phyloP scores from a whole-genome alignment of 2,113 vertebrate species.

The Dendropsophus ebraccatus region DNA sequence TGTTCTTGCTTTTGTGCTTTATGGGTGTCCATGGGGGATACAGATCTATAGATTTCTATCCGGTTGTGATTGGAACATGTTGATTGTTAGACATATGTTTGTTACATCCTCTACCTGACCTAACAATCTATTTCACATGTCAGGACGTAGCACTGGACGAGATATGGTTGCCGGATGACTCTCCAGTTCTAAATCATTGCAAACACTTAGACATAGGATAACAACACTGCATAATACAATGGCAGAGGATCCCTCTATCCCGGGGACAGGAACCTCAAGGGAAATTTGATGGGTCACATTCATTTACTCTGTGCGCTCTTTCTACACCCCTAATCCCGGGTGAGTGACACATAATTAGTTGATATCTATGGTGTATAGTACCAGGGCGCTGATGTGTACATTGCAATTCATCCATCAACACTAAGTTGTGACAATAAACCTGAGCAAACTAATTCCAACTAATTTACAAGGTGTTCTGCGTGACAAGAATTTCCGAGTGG shows the following conservation, averaged over 20 bases:
- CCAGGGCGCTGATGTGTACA: neutral
- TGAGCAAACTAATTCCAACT: neutral
- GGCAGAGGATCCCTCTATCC: neutral
- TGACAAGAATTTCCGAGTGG: neutral
- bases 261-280: neutral
- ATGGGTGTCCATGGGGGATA: too few relatives aligned
- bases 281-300: neutral
- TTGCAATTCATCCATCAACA: constrained; percentile 2
- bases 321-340: neutral
- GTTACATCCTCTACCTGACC: too few relatives aligned
- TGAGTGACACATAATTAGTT: constrained; percentile 5
- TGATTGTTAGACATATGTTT: too few relatives aligned
- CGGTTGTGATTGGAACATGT: too few relatives aligned
- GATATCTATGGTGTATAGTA: neutral
- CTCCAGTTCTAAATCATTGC: neutral
- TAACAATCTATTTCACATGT: neutral
- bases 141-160: neutral
- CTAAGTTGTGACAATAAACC: neutral
- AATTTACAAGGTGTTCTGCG: constrained; percentile 4
- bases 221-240: neutral
- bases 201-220: neutral
- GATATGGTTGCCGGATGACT: neutral
- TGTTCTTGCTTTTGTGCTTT: too few relatives aligned
- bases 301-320: neutral
- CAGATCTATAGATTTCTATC: too few relatives aligned